Conservation (phyloP, 1,140 invertebrate species). For the Procambarus clarkii region DNA sequence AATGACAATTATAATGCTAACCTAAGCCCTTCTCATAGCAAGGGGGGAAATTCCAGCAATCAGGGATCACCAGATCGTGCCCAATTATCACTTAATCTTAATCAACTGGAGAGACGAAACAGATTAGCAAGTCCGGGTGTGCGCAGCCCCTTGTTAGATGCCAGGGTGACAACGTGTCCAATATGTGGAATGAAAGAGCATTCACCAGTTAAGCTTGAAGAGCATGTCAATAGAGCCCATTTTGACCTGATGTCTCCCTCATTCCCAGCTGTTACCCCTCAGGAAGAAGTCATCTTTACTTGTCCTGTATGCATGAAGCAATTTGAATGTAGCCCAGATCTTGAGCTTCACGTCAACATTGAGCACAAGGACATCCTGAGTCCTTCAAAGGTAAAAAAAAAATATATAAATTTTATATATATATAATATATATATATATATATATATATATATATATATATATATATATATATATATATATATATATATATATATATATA, state of each 20-base stretch:
- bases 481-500: too few species aligned
- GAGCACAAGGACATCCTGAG: constrained; percentile 86
- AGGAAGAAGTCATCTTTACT: constrained; percentile 74
- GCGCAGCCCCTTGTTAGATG: constrained; percentile 9
- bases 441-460: too few species aligned
- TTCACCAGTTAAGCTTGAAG: constrained; percentile 85
- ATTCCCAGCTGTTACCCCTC: constrained; percentile 76
- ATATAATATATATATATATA: too few species aligned
- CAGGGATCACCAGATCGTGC: constrained; percentile 80
- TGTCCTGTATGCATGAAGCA: constrained; percentile 86
- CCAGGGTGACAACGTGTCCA: constrained; percentile 81
- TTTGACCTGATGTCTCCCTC: constrained; percentile 89
- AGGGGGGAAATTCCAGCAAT: constrained; percentile 26
- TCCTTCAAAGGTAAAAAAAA: constrained; percentile 74
- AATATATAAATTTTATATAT: too few species aligned
- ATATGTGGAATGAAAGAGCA: constrained; percentile 87
- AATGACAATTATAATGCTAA: constrained; percentile 67
- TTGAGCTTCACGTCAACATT: constrained; percentile 90
- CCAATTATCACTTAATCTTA: constrained; percentile 81
- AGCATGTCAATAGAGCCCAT: constrained; percentile 89
- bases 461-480: too few species aligned
- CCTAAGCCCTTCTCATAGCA: constrained; percentile 52
- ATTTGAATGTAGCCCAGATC: constrained; percentile 85
- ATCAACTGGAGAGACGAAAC: constrained; percentile 45
- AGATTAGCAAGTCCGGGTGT: background rate